phyloP scores from a whole-genome alignment of 2,113 vertebrate species.

The Tilapia sparmanii region DNA sequence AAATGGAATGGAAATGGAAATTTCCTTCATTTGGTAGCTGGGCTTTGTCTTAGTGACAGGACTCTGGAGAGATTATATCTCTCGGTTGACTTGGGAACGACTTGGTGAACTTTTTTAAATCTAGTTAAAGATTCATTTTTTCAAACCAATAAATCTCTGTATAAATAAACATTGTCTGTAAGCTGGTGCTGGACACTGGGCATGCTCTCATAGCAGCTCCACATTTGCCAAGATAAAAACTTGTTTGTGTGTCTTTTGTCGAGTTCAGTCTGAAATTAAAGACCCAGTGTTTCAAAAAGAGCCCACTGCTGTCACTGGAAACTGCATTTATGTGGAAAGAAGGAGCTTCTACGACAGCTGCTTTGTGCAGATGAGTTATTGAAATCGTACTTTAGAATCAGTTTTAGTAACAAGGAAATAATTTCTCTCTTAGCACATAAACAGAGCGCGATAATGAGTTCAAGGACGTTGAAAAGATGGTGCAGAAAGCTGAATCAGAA shows the following conservation, averaged over 20 bases:
- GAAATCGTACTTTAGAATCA: not conserved
- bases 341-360: not conserved
- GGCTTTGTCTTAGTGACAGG: not conserved
- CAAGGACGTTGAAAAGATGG: not conserved
- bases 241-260: not conserved
- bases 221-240: not conserved
- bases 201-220: not conserved
- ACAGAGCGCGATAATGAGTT: accelerated
- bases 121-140: not conserved
- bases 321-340: not conserved
- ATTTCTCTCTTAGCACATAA: not conserved
- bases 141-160: not conserved
- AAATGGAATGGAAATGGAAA: not conserved
- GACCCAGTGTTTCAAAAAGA: not conserved
- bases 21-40: not conserved
- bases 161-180: not conserved
- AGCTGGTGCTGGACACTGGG: not conserved
- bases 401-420: not conserved
- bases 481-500: not conserved
- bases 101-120: not conserved
- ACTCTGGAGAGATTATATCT: not conserved
- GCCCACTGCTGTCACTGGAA: not conserved
- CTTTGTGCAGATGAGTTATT: not conserved
- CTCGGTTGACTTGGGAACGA: not conserved
- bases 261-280: not conserved